phyloP scores from a whole-genome alignment of 1,140 invertebrate genomes.

The Gerris buenoi region DNA sequence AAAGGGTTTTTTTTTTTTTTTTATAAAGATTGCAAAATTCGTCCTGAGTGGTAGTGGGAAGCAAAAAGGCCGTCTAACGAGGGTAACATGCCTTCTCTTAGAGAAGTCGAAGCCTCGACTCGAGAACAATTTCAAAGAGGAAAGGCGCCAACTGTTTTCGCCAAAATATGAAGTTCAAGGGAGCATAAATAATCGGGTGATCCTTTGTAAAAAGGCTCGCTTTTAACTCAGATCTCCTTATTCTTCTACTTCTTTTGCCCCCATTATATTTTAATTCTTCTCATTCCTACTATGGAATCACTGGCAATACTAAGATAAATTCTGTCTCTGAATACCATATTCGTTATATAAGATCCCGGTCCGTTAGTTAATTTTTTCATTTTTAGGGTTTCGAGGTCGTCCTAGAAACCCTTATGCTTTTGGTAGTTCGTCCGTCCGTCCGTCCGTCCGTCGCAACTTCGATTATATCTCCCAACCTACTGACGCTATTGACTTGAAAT shows the following conservation, averaged over 20 bases:
- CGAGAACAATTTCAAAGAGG: background rate
- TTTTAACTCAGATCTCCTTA: background rate
- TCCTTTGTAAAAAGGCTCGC: background rate
- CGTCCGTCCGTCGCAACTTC: too few relatives aligned
- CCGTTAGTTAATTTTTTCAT: too few relatives aligned
- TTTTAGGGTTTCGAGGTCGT: too few relatives aligned
- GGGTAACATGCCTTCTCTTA: background rate
- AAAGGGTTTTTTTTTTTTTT: too few relatives aligned
- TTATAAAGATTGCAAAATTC: background rate
- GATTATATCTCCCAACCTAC: too few relatives aligned
- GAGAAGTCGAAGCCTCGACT: background rate
- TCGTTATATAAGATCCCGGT: too few relatives aligned
- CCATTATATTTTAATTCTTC: background rate
- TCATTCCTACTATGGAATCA: background rate
- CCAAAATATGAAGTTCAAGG: background rate
- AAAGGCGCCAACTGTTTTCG: background rate
- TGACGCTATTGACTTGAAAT: too few relatives aligned
- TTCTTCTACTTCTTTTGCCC: background rate
- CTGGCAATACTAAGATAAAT: too few relatives aligned
- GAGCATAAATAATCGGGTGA: background rate
- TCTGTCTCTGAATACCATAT: too few relatives aligned
- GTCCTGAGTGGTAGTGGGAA: background rate
- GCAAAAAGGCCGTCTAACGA: background rate
- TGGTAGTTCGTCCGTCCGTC: too few relatives aligned
- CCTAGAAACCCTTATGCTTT: too few relatives aligned